Evolutionary conservation across 2,797 vertebrate species (phyloP).

Genomic region (Gadopsis bispinosus): DNA sequence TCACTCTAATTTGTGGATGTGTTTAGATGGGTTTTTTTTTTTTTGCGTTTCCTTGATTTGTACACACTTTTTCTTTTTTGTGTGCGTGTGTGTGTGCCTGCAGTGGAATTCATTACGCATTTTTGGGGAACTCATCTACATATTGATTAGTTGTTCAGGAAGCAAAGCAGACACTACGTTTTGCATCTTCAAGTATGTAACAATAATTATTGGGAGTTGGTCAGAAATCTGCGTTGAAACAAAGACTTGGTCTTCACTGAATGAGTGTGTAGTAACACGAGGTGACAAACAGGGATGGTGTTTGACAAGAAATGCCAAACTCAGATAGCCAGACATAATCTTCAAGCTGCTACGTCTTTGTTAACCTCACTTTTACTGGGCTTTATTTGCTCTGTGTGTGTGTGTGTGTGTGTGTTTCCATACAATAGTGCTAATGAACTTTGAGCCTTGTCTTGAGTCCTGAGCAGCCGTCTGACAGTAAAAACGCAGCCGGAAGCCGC

Average conservation of each 20-base stretch:
- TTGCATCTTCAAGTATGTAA: neutral
- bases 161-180: neutral
- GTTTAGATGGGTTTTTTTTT: too few relatives aligned
- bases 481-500: constrained; percentile 43
- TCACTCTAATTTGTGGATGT: neutral
- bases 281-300: constrained; percentile 27
- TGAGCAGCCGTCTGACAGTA: constrained; percentile 50
- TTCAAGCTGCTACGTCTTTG: constrained; percentile 3
- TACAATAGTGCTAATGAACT: constrained; percentile 68
- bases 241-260: neutral
- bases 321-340: constrained; percentile 45
- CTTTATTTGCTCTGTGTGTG: constrained; percentile 48
- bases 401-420: constrained; percentile 45
- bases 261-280: constrained; percentile 17
- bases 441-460: constrained; percentile 66
- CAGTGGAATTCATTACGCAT: neutral
- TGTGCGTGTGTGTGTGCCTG: neutral
- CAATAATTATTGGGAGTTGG: neutral
- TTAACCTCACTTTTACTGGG: constrained; percentile 9
- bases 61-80: too few relatives aligned
- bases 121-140: neutral
- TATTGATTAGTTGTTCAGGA: neutral
- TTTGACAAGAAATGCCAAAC: constrained; percentile 55
- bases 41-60: neutral
- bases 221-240: neutral